phyloP scores from a whole-genome alignment of 53 echinoderm and acorn worm species.

The Stichopus horrens region DNA sequence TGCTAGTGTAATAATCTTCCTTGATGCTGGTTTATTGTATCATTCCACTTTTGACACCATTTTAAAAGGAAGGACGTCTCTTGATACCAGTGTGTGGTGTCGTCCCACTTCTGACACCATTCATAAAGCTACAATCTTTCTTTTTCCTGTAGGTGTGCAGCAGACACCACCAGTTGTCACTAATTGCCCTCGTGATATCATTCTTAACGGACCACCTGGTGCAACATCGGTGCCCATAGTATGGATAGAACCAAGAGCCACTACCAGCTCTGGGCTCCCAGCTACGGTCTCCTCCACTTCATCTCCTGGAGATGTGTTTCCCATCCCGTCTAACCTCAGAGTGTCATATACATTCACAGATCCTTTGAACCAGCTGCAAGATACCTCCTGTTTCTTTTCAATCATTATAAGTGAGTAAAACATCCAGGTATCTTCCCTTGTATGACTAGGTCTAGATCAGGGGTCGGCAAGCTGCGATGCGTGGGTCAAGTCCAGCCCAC shows the following conservation, averaged over 20 bases:
- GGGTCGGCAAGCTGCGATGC: too few relatives aligned
- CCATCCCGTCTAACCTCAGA: conserved; percentile 14
- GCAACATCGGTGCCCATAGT: neutral
- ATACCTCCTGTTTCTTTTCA: conserved; percentile 7
- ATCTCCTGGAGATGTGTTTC: conserved; percentile 11
- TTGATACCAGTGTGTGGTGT: too few relatives aligned
- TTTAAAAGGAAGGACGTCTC: neutral
- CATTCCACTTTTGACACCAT: neutral
- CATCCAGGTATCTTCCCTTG: neutral
- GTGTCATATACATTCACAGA: conserved; percentile 39
- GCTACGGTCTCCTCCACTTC: neutral
- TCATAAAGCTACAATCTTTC: neutral
- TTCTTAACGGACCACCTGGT: neutral
- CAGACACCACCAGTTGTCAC: conserved; percentile 26
- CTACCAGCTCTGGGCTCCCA: conserved; percentile 40
- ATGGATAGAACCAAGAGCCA: conserved; percentile 40
- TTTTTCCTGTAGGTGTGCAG: conserved; percentile 15
- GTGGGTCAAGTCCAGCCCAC: too few relatives aligned
- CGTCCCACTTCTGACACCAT: neutral
- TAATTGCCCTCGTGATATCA: conserved; percentile 16
- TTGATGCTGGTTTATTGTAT: too few relatives aligned
- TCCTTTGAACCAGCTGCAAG: conserved; percentile 17
- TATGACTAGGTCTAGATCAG: neutral
- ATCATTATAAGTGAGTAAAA: conserved; percentile 22
- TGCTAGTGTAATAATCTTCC: too few relatives aligned